Conservation (phyloP, 2,113 vertebrate genomes). For the Glaucomys volans region DNA sequence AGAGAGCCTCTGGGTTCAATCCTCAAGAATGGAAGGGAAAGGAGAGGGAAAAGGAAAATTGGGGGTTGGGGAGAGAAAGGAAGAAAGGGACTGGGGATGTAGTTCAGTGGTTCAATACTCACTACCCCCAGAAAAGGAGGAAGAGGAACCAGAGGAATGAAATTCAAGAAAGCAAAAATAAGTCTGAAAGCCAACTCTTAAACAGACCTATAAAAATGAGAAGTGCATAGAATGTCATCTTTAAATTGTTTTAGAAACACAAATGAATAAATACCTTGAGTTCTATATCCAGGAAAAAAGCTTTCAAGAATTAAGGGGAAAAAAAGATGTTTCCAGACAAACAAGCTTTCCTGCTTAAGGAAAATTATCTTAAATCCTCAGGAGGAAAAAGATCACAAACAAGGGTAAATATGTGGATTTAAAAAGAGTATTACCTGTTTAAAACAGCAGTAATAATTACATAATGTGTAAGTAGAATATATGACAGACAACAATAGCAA, state of each 20-base stretch:
- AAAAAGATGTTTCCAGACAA: slow-evolving; percentile 22
- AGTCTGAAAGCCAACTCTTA: neutral
- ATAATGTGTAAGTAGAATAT: neutral
- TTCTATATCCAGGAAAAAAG: neutral
- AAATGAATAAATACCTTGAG: neutral
- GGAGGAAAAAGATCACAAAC: neutral
- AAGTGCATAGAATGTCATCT: neutral
- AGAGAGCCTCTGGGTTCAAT: too few species aligned
- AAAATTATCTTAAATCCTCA: slow-evolving; percentile 37
- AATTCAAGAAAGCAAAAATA: slow-evolving; percentile 29
- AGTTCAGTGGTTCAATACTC: too few species aligned
- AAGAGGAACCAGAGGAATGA: neutral
- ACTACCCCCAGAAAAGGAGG: too few species aligned
- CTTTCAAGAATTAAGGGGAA: neutral
- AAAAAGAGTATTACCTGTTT: slow-evolving; percentile 24
- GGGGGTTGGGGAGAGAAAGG: too few species aligned
- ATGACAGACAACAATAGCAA: neutral
- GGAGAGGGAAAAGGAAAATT: too few species aligned
- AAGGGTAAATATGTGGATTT: neutral
- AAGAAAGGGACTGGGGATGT: too few species aligned
- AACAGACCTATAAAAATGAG: neutral
- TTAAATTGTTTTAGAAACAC: slow-evolving; percentile 29
- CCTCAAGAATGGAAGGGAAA: too few species aligned
- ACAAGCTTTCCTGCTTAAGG: neutral
- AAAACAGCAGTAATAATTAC: slow-evolving; percentile 32